Base-by-base conservation (phyloP, 2,113 vertebrate species). In the Pycnonotus jocosus region DNA sequence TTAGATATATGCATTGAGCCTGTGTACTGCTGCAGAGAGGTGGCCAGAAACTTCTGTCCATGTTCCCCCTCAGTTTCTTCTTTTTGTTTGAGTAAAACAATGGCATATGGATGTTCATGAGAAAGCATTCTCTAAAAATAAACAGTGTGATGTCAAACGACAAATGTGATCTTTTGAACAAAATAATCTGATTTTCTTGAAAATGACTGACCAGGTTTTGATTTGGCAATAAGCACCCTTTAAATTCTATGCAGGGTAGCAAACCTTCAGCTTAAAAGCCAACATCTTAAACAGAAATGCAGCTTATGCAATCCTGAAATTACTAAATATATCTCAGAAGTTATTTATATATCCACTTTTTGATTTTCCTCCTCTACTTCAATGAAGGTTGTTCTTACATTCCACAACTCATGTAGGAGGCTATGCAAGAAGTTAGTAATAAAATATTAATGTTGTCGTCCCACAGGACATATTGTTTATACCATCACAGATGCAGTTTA, bases 391-490 rank as follows among this genome's bases (percentile, higher is more conserved):
- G 40, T 65, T 95, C 90, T 85, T 73, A 69, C 30, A 54, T 79
- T 79, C 71, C 35, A 42, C 30, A 80, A 68, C 28, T 90, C 40
- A 77, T 37, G 74, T 54, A 80, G 90, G 66, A 86, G 78, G 70
- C 45, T 92, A 6, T 86, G 54, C 42, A 81, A 86, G 70, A 86
- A 85, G 21, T 85, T 82, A 85, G 40, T 88, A 80, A 91, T 94
- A 92, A 95, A 94, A 89, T 92, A 80, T 62, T 95, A 85, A 92
- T 82, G 33, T 61, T 82, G 48, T 80, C 8, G 2, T 92, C 85
- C 70, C 62, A 38, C 45, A 48, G 68, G 81, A 87, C 33, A n/a
- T 90, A 77, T 31, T 95, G 86, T 95, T 96, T 96, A 44, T 95
- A 76, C 57, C 62, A 66, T 72, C 84, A 69, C 78, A 92, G 73